Conservation (phyloP, 1,140 invertebrate genomes). For the Ephestia elutella region DNA sequence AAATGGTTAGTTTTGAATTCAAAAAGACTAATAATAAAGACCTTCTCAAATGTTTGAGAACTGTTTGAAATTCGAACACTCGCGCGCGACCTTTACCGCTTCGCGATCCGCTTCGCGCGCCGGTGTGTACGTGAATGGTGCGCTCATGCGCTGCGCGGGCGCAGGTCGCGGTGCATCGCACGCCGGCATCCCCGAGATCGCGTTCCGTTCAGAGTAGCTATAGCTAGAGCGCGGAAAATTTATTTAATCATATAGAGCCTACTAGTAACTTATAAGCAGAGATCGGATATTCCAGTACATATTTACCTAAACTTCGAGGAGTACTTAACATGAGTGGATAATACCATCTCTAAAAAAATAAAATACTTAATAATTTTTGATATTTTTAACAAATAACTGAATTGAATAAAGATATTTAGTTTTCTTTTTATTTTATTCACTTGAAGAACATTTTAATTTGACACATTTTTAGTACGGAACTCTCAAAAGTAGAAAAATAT, state of each 20-base stretch:
- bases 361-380: no score
- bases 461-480: no score
- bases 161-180: background rate
- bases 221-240: background rate
- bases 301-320: no score
- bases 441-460: no score
- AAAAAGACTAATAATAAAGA: conserved; percentile 9
- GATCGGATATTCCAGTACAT: no score
- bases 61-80: background rate
- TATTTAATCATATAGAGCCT: background rate
- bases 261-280: no score
- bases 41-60: conserved; percentile 11
- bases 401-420: no score
- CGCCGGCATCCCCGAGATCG: background rate
- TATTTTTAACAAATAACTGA: no score
- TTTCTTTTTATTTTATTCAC: no score
- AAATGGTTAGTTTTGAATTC: conserved; percentile 5
- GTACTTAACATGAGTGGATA: no score
- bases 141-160: conserved; percentile 8
- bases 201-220: background rate
- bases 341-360: no score
- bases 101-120: conserved; percentile 60
- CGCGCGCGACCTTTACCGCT: conserved; percentile 55
- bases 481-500: no score
- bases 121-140: conserved; percentile 43